Evolutionary conservation across 2,888 invertebrate genomes (phyloP), one percentile per base, ranked within the genome.

Genomic region (Anorthoa munda): DNA sequence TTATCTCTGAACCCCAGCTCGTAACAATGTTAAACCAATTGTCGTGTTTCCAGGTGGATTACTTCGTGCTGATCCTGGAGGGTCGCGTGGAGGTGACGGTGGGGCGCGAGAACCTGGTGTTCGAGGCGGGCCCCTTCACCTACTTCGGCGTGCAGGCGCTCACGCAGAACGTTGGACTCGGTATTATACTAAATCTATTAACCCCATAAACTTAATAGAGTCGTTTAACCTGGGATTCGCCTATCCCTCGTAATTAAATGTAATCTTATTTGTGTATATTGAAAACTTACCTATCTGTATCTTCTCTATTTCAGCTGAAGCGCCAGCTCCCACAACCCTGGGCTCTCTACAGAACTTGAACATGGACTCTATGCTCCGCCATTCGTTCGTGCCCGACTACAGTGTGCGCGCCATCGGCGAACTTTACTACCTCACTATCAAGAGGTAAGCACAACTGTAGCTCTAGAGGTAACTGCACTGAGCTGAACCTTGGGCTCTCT

Each of bases 71-170:
- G 89, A 98, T 99, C 87, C 96, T 99, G 84, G 99, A 99, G 93
- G 99, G 99, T 1, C 97, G 98, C 50, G 99, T 99, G 56, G 98
- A 99, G 94, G 99, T 99, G 61, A 98, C 98, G 0, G 98, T 99
- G 72, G 99, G 99, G 1, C 97, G 97, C 81, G 99, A 99, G 95
- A 98, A 98, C 92, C 97, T 99, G 88, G 97, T 98, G 72, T 99
- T 99, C 93, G 99, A 99, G 92, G 98, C 98, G 77, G 99, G 99
- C 0, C 99, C 99, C 17, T 99, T 99, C 95, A 98, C 98, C 0
- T 99, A 98, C 95, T 99, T 99, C 94, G 98, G 98, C 13, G 97
- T 98, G 18, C 98, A 99, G 92, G 98, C 98, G 2, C 97, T 99
- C 58, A 97, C 97, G 18, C 97, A 97, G 88, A 98, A 97, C 90